Percentiles rank a stretch among this genome's conserved stretches.
phyloP scores from a whole-genome alignment of 2,113 vertebrate genomes.

The Eudyptes chrysolophus region DNA sequence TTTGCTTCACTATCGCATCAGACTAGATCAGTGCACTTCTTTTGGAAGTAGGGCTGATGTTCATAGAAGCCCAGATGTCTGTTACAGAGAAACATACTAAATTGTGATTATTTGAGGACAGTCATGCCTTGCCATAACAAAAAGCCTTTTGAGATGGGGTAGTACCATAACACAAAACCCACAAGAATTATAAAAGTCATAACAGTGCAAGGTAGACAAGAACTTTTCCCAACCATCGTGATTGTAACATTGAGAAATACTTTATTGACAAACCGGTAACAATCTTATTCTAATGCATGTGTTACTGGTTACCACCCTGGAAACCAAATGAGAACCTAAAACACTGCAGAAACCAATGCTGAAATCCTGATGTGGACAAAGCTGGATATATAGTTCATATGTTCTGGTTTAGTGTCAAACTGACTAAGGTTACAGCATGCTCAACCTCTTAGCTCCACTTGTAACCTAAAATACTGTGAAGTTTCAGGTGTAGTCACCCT shows the following conservation, averaged over 20 bases:
- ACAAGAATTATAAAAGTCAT: neutral
- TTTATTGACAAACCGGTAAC: neutral
- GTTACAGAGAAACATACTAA: neutral
- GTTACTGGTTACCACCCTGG: neutral
- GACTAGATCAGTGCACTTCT: neutral
- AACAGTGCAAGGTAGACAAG: neutral
- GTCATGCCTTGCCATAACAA: neutral
- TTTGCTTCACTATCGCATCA: neutral
- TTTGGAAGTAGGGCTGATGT: neutral
- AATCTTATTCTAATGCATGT: neutral
- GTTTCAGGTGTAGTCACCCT: neutral
- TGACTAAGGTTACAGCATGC: neutral
- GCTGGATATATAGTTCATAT: neutral
- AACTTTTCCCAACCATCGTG: neutral
- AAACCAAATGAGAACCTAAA: neutral
- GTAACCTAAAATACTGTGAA: neutral
- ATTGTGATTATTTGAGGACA: neutral
- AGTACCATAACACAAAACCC: neutral
- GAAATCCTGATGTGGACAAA: neutral
- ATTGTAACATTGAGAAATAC: neutral
- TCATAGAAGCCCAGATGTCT: neutral
- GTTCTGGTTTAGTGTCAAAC: neutral
- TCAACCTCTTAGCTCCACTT: neutral
- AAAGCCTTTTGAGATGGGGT: neutral
- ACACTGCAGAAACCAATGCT: neutral